Evolutionary conservation across 2,797 vertebrate species (phyloP), one percentile per base, ranked within the genome.

Genomic region (Podarcis lilfordi): DNA sequence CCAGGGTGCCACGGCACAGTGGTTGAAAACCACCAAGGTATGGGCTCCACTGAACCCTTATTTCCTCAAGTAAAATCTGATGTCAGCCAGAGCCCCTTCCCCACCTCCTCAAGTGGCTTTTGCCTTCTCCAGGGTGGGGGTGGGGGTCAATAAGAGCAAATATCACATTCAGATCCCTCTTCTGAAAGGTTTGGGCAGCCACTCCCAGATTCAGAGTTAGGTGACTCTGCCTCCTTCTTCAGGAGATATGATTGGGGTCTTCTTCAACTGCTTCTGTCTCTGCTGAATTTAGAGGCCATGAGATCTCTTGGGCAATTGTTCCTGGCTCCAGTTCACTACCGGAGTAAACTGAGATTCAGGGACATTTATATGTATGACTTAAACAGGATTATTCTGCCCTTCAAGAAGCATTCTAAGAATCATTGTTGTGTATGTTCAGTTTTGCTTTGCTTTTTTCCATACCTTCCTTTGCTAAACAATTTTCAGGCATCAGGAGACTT

Each of bases 301-400:
- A 50, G 13, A 37, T 37, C n/a, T 29, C 7, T 5, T 17, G 11
- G n/a, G 19, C 29, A 71, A 23, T 8, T 37, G 32, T 8, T 27
- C 13, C 25, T 11, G 43, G 21, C 77, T 59, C 43, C 32, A 10
- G 1, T 6, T 25, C 25, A 27, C 50, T 37, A 23, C 15, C n/a
- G 8, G 43, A 40, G 15, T 21, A 19, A 15, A 7, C 17, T 79
- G 76, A 71, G 66, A 25, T 40, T 17, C 13, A 8, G 5, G 37
- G 27, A 37, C 32, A 8, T 74, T 74, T 35, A 35, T 3, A 27
- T 35, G 35, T n/a, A 32, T 32, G 64, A 32, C 43, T 45, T 59
- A 0, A 2, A 0, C 8, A 71, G 27, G 17, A 0, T 5, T 0
- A 9, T 17, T 64, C 64, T 79, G 43, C 78, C 75, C 64, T 40